Percentiles rank a stretch among this genome's conserved stretches.
Evolutionary conservation across 92 coral and sea anemone genomes (phyloP).

Genomic region (Epizoanthus rinbou): DNA sequence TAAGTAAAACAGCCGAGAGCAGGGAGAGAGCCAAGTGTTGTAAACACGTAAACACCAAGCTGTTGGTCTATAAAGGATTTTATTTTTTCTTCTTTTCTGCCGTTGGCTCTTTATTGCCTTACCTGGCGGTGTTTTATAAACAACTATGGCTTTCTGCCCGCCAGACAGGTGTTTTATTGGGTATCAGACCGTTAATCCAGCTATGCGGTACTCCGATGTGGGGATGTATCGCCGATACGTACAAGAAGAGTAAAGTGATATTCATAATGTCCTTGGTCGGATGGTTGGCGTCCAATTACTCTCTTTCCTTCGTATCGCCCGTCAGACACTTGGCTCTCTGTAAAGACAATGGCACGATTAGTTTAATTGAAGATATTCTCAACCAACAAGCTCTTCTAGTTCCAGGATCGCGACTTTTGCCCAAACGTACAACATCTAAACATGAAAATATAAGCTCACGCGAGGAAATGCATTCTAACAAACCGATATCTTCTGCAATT

Average conservation of each 20-base stretch:
- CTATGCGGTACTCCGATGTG: conserved; percentile 82
- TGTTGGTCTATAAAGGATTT: conserved; percentile 79
- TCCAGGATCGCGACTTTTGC: neutral
- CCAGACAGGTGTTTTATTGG: conserved; percentile 88
- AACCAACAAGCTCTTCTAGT: conserved; percentile 31
- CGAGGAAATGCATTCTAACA: neutral
- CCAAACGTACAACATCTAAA: neutral
- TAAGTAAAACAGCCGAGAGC: neutral
- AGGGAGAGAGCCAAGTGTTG: conserved; percentile 49
- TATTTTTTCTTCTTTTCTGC: conserved; percentile 90
- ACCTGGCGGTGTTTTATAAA: conserved; percentile 90
- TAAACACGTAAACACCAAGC: conserved; percentile 52
- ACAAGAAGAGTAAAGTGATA: conserved; percentile 64
- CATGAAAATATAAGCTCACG: neutral
- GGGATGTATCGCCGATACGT: conserved; percentile 85
- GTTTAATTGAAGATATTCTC: conserved; percentile 62
- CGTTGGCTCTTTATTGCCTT: conserved; percentile 86
- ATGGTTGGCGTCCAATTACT: conserved; percentile 80
- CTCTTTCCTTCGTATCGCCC: conserved; percentile 77
- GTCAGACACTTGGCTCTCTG: conserved; percentile 66
- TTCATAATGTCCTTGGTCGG: conserved; percentile 77
- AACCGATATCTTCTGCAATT: neutral
- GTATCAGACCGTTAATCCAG: conserved; percentile 82
- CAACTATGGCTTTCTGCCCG: conserved; percentile 91
- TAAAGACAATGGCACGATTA: conserved; percentile 72